A percentile compares a stretch with the other conserved stretches of the same genome.
These are phyloP conservation scores for Amphilophus citrinellus DNA, from an alignment of 2,113 vertebrate species.

Conservation along the genomic window DNA sequence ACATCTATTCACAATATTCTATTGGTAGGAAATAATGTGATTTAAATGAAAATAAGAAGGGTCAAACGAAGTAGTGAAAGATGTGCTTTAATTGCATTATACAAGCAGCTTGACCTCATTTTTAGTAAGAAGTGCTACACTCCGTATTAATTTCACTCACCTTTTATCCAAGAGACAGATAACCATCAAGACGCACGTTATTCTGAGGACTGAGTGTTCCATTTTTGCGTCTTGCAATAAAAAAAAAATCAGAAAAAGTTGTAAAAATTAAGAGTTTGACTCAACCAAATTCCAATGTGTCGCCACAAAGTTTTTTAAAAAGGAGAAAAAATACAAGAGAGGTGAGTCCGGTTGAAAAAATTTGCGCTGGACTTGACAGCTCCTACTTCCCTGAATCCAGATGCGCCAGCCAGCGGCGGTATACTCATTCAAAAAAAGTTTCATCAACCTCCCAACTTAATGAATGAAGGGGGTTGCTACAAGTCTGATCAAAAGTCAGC, in stretches of 20 bases:
- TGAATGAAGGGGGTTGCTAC: slow-evolving; percentile 41
- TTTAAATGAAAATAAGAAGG: background rate
- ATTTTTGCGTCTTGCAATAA: slow-evolving; percentile 59
- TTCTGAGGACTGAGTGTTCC: slow-evolving; percentile 70
- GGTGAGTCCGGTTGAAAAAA: slow-evolving; percentile 34
- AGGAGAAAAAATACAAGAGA: background rate
- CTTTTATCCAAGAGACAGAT: slow-evolving; percentile 76
- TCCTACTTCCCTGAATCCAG: slow-evolving; percentile 60
- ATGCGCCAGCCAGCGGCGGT: slow-evolving; percentile 66
- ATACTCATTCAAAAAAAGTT: slow-evolving; percentile 76
- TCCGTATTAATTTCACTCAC: slow-evolving; percentile 63
- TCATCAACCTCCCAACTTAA: slow-evolving; percentile 49
- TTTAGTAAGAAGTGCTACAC: background rate
- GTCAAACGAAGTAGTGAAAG: background rate
- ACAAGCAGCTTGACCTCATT: background rate
- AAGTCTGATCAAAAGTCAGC: slow-evolving; percentile 41
- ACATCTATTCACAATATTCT: background rate
- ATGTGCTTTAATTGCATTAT: background rate
- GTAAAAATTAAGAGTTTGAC: slow-evolving; percentile 12
- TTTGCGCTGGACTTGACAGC: slow-evolving; percentile 53
- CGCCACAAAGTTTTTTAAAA: slow-evolving; percentile 22
- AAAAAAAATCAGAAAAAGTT: slow-evolving; percentile 2
- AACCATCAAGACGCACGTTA: slow-evolving; percentile 71
- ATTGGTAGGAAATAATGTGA: background rate
- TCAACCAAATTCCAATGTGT: slow-evolving; percentile 58